phyloP scores from a whole-genome alignment of 2,113 vertebrate species.

The Chunga burmeisteri region DNA sequence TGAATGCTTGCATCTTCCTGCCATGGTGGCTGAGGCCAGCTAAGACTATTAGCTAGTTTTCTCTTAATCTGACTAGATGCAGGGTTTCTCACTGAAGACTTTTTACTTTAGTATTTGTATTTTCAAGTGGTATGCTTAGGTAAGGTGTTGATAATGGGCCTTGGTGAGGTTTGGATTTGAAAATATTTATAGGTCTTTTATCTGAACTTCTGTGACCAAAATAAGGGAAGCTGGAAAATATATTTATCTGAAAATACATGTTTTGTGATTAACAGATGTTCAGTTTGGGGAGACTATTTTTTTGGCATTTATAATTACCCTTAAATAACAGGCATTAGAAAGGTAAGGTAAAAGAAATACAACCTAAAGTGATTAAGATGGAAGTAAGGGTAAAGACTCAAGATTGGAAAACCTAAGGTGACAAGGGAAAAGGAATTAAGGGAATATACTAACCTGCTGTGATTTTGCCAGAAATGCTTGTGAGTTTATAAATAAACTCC shows the following conservation, averaged over 20 bases:
- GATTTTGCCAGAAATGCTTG: background rate
- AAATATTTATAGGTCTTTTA: background rate
- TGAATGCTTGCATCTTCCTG: background rate
- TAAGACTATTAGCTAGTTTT: background rate
- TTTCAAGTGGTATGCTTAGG: background rate
- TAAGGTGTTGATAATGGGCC: background rate
- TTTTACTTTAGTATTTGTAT: background rate
- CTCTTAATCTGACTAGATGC: background rate
- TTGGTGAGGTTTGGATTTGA: background rate
- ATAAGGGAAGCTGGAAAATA: background rate
- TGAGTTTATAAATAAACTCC: background rate
- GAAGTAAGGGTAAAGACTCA: background rate
- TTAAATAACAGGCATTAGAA: background rate
- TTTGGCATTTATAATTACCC: background rate
- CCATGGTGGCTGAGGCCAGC: background rate
- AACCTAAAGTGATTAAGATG: background rate
- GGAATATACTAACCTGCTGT: background rate
- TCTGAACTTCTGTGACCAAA: background rate
- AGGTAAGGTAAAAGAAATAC: background rate
- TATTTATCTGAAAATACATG: background rate
- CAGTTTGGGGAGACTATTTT: fast-evolving
- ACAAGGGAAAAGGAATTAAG: background rate
- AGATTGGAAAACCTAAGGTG: background rate
- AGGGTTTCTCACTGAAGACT: background rate
- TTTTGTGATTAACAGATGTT: background rate